These are phyloP conservation scores for Drosophila falleni DNA, from an alignment of 2,888 invertebrate genomes.

Conservation along the genomic window DNA sequence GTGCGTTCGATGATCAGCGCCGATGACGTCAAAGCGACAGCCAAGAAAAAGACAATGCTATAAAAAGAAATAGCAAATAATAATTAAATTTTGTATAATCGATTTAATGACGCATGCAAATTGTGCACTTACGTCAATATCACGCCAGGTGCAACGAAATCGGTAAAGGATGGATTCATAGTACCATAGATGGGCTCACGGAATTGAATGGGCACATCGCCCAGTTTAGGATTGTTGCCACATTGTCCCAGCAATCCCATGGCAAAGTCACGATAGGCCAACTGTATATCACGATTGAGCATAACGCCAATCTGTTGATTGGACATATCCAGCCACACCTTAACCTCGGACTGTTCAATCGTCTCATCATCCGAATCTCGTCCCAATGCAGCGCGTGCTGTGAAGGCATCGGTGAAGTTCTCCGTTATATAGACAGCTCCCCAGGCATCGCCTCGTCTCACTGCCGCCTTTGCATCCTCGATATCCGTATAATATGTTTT, in stretches of 20 bases:
- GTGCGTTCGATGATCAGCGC: slow-evolving; percentile 95
- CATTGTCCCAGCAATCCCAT: slow-evolving; percentile 90
- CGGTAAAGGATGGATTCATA: slow-evolving; percentile 96
- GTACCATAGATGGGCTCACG: slow-evolving; percentile 95
- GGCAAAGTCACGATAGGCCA: slow-evolving; percentile 94
- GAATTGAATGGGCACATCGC: slow-evolving; percentile 95
- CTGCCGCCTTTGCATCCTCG: slow-evolving; percentile 90
- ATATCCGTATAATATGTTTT: slow-evolving; percentile 90
- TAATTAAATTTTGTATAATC: neutral
- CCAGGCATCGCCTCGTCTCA: slow-evolving; percentile 93
- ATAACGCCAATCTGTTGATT: slow-evolving; percentile 98
- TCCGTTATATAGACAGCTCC: slow-evolving; percentile 95
- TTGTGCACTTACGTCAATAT: slow-evolving; percentile 92
- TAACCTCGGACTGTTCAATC: slow-evolving; percentile 93
- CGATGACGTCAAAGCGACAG: slow-evolving; percentile 96
- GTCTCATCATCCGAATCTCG: slow-evolving; percentile 95
- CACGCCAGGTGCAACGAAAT: slow-evolving; percentile 98
- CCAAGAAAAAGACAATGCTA: slow-evolving; percentile 98
- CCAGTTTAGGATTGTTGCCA: slow-evolving; percentile 93
- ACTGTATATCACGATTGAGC: slow-evolving; percentile 93
- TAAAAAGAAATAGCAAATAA: slow-evolving; percentile 46
- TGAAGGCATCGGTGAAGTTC: slow-evolving; percentile 94
- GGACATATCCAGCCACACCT: slow-evolving; percentile 97
- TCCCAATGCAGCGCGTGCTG: slow-evolving; percentile 92
- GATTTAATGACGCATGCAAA: slow-evolving; percentile 16